Evolutionary conservation across 1,140 invertebrate genomes (phyloP), one percentile per base, ranked within the genome.

Genomic region (Drosophila parvula): DNA sequence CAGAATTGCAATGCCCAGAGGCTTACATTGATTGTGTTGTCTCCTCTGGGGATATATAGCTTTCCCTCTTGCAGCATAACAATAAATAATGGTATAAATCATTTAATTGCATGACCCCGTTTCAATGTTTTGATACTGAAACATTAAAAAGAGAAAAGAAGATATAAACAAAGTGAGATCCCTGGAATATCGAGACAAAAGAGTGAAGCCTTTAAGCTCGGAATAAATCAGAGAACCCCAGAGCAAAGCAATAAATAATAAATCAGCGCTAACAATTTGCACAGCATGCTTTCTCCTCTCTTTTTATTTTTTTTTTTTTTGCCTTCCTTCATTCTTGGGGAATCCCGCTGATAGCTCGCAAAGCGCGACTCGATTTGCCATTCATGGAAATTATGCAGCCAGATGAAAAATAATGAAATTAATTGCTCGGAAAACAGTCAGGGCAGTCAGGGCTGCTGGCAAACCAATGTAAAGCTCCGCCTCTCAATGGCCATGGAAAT

Each of bases 201-300:
- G 81, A 43, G 11, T 14, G 32, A 22, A 40, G 38, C 45, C 61
- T 79, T 77, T 59, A 47, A 38, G 60, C 69, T 48, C 14, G 45
- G 68, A 61, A 88, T 86, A 88, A 86, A 86, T 88, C 83, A 86
- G 83, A 41, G 65, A n/a, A 5, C 8, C 70, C 62, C 65, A 84
- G 73, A 81, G 75, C 83, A 65, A 74, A 69, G 82, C 82, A 79
- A 86, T 86, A 86, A 86, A 88, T 86, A 86, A 86, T 88, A 86
- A 88, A 86, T 88, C 82, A 76, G 59, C 34, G 83, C 83, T 79
- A 79, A 79, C 79, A 68, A 88, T 88, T 86, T 82, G 70, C 82
- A 62, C 81, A 85, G 74, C 64, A 30, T 47, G 61, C 62, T 36
- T 50, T 9, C 16, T 28, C 7, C 14, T n/a, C 18, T 3, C 22